Percentiles rank a stretch among this genome's conserved stretches.
phyloP scores from a whole-genome alignment of 35 echinoderm and acorn worm species.

The Diadema setosum region DNA sequence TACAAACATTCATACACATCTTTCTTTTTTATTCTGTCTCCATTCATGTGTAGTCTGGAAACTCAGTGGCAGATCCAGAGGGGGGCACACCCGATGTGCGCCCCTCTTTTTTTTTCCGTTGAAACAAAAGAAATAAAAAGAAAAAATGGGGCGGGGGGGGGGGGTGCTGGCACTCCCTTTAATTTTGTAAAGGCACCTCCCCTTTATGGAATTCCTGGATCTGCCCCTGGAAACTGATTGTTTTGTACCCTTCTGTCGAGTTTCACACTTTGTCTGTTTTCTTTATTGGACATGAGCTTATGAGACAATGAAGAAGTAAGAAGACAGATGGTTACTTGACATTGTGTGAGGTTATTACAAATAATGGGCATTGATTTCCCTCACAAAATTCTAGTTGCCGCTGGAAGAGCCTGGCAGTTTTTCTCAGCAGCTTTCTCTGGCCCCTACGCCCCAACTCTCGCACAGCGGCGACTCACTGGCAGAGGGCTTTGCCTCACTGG shows the following conservation, averaged over 20 bases:
- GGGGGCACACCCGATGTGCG: no score
- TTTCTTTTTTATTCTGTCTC: no score
- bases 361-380: background rate
- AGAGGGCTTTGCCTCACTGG: slow-evolving; percentile 73
- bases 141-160: no score
- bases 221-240: background rate
- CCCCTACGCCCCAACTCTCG: slow-evolving; percentile 1
- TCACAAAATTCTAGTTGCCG: slow-evolving; percentile 68
- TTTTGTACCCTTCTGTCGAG: background rate
- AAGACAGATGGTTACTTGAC: no score
- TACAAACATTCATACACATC: no score
- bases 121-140: no score
- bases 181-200: no score
- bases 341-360: background rate
- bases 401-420: slow-evolving; percentile 90
- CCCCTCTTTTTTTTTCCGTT: no score
- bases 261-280: background rate
- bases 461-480: slow-evolving; percentile 56
- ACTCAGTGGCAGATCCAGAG: no score
- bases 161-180: no score
- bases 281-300: background rate
- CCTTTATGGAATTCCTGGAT: background rate
- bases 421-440: slow-evolving; percentile 61
- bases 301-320: background rate
- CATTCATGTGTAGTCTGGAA: no score